Base-by-base conservation (phyloP, 2,113 vertebrate species). In the Perccottus glenii region DNA sequence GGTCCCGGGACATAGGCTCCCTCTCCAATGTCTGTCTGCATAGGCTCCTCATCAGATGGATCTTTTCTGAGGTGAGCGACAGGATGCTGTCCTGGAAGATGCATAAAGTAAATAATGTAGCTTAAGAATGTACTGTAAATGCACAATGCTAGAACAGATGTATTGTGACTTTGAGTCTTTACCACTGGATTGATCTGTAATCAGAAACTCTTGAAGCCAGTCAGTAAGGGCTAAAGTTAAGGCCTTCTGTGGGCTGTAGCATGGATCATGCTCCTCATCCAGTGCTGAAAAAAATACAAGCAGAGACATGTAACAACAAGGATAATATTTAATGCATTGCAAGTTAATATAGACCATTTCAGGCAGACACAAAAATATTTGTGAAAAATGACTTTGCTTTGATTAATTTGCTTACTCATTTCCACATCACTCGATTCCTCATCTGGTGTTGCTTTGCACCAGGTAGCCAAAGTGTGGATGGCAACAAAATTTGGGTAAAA, bases 401-500 rank as follows among this genome's bases (percentile, higher is more conserved):
- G n/a, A 64, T 11, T 5, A 5, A 16, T 5, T 33, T 9, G 16
- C 73, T 96, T 89, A 98, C 98, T 94, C 96, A 96, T 98, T 38
- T 97, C 94, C 50, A 96, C 94, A 64, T 97, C 95, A 86, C 93
- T 95, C 66, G 90, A 89, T 56, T 92, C 93, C 70, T 93, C 95
- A 8, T 93, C 93, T 80, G 90, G 83, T 49, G 93, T 92, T 57
- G 96, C 94, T 80, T 94, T 96, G 90, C 98, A 99, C 98, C 98
- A 99, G 0, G 96, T 98, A 0, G 96, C 96, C 74, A 99, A 92
- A 0, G 96, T 98, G 77, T 99, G 98, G 88, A 99, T 94, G 57
- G 97, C 97, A 81, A 99, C 95, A 38, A 95, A 99, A 59, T 99
- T 99, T n/a, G 94, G 94, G 91, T 98, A 93, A 89, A 98, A 99